Evolutionary conservation across 2,113 vertebrate genomes (phyloP), one percentile per base, ranked within the genome.

Genomic region (Megalops atlanticus): DNA sequence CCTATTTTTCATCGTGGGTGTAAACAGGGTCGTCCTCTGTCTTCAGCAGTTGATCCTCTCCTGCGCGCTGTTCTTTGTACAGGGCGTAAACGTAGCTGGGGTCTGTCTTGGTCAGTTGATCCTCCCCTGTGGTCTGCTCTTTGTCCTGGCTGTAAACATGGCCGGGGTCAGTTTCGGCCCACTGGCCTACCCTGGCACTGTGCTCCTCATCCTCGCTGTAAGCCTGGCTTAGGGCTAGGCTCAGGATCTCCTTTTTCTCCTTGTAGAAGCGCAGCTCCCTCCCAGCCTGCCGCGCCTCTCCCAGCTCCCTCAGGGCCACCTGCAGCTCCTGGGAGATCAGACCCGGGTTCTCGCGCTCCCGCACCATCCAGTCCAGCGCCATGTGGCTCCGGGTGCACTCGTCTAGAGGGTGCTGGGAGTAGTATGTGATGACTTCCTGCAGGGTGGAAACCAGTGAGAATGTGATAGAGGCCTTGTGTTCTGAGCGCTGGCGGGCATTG

Each of bases 371-470:
- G 86, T 95, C 95, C 78, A 95, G 88, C 74, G 94, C 94, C 95
- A 95, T 95, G 85, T 95, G 92, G 82, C 95, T 95, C 76, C 94
- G 92, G 86, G 92, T 93, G 85, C 90, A 89, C 82, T 94, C 94
- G 81, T 95, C 94, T 75, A 95, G 86, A 18, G 87, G 92, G 38
- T 92, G 92, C 83, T 94, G 93, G 72, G 95, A 95, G 81, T 95
- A 95, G 85, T 95, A 95, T 81, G 91, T 91, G 87, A 95, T 95
- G 79, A 95, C 95, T 82, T 95, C 94, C 95, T 95, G 83, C 11
- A 8, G 24, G 24, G 49, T 35, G 18, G 43, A 45, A 58, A 78
- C 52, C 38, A n/a, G 31, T 5, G 40, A 21, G 40, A 49, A 79
- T 1, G n/a, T 27, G 31, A 38, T 3, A 10, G 12, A 8, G 40